Evolutionary conservation across 1,140 invertebrate species (phyloP), one percentile per base, ranked within the genome.

Genomic region (Diprion similis): DNA sequence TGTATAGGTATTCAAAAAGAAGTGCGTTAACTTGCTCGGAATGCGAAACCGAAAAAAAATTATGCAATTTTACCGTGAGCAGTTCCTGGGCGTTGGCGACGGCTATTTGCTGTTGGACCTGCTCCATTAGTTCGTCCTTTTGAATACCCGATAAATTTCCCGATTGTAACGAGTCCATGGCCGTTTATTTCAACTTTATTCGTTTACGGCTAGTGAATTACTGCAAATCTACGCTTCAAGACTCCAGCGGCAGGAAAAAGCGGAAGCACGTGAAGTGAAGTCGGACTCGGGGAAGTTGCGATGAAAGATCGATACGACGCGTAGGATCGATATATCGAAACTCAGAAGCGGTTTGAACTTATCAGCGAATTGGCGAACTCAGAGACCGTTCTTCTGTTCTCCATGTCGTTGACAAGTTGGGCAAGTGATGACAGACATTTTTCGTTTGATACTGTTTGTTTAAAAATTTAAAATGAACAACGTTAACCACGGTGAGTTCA

Each of bases 91-190:
- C 95, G 89, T 97, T 98, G 24, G 96, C 96, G 64, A 99, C 91
- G 1, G 96, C 96, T 75, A 99, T 95, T 91, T 99, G 96, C 86
- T 98, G 96, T 89, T 98, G 97, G 10, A 99, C 95, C 90, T 98
- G 95, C 78, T 97, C 94, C 94, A 99, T 98, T 24, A 99, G 85
- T 81, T 98, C 96, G 76, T 96, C 96, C 82, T 94, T 95, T 85
- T 98, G 94, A 51, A 89, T 88, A 17, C 92, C 90, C 46, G 92
- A 88, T 74, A 93, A 84, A 46, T 73, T 77, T 46, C 75, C 79
- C 37, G 73, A 0, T 68, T 75, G 65, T 51, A 83, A 74, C 0
- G 82, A 71, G 66, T 82, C 83, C 85, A 87, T 86, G 10, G 19
- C 15, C 24, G 4, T 13, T 15, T 37, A 37, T 6, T 59, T 15